Evolutionary conservation across 1,140 invertebrate species (phyloP).

Genomic region (Lucilia sericata): DNA sequence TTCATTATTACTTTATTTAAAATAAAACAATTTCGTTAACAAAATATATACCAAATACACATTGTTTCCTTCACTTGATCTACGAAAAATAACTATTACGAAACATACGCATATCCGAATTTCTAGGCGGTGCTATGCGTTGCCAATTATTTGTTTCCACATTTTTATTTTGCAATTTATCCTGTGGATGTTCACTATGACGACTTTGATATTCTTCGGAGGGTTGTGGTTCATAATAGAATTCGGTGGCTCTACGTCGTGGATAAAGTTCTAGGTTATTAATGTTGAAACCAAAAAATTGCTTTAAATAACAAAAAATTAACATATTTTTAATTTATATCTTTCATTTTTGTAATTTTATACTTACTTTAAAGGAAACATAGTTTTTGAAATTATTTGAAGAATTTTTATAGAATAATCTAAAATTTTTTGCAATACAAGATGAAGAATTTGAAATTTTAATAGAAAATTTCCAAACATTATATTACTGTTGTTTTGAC

Average conservation of each 20-base stretch:
- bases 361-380: slow-evolving; percentile 47
- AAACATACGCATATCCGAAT: slow-evolving; percentile 48
- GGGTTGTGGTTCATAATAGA: slow-evolving; percentile 44
- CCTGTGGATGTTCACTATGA: slow-evolving; percentile 44
- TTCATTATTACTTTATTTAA: neutral
- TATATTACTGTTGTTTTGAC: no score
- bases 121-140: slow-evolving; percentile 44
- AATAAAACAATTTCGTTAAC: neutral
- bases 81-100: slow-evolving; percentile 49
- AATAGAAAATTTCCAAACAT: no score
- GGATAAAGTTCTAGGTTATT: slow-evolving; percentile 47
- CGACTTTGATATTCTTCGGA: slow-evolving; percentile 49
- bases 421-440: no score
- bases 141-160: neutral
- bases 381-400: neutral
- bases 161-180: slow-evolving; percentile 33
- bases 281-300: slow-evolving; percentile 21
- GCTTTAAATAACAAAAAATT: slow-evolving; percentile 17
- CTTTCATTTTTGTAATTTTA: neutral
- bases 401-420: neutral
- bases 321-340: neutral
- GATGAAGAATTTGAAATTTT: no score
- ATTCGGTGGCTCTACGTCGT: slow-evolving; percentile 45
- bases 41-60: neutral
- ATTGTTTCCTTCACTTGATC: neutral